Conservation (phyloP, 2,113 vertebrate genomes). For the Setophaga kirtlandii region DNA sequence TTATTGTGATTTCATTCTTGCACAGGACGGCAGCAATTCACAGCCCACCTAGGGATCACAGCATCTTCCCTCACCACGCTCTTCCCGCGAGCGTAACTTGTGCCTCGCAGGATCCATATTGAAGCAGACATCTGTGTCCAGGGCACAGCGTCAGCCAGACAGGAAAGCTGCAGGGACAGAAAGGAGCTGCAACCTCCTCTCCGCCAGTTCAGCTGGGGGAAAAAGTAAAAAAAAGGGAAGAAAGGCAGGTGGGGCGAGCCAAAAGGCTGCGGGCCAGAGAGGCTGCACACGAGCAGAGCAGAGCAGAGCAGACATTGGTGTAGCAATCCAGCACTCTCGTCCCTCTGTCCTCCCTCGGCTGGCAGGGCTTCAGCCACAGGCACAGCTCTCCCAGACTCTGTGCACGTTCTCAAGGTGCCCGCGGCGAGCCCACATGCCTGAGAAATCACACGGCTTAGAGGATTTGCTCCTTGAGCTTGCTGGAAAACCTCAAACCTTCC, state of each 20-base stretch:
- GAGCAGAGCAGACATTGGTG: constrained; percentile 6
- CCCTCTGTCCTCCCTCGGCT: neutral
- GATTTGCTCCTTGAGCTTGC: neutral
- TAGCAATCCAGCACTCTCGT: neutral
- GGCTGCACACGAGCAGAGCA: constrained; percentile 24
- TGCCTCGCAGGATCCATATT: neutral
- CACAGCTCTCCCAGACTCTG: neutral
- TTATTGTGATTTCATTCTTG: neutral
- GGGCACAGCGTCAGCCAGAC: constrained; percentile 40
- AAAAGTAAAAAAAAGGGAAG: neutral
- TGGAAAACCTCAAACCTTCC: neutral
- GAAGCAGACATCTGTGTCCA: neutral
- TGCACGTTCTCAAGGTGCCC: neutral
- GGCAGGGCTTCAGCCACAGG: neutral
- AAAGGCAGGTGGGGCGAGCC: constrained; percentile 6
- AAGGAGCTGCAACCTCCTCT: constrained; percentile 4
- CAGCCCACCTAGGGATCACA: neutral
- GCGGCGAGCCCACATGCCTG: neutral
- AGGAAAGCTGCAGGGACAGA: constrained; percentile 33
- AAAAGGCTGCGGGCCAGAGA: neutral
- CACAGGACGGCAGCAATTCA: neutral
- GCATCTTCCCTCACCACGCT: neutral
- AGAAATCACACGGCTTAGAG: neutral
- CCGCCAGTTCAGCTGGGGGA: neutral
- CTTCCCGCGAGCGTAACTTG: neutral